Base-by-base conservation (phyloP, 2,113 vertebrate genomes). In the Sinocyclocheilus grahami region DNA sequence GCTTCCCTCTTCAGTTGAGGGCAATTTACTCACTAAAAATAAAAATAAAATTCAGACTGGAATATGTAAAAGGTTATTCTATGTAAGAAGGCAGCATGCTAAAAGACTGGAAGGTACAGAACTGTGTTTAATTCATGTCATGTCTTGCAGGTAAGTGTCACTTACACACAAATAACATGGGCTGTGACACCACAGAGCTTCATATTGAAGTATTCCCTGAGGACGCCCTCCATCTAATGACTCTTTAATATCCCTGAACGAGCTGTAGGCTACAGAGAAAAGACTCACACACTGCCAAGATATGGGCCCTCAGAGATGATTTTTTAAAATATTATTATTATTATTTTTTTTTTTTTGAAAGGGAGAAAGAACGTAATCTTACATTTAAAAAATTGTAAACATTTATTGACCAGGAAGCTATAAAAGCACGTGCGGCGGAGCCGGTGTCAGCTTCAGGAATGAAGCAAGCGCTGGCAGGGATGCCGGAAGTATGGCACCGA, bases 181-280 rank as follows among this genome's bases (percentile, higher is more conserved):
- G 90, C 91, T 90, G 90, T 80, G 89, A 89, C 90, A 87, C 87
- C 86, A 87, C 87, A 82, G 88, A 86, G 88, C 67, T 85, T 89
- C 87, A 89, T 91, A 91, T 91, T 86, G 88, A 89, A 88, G 87
- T 55, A 86, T 86, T 87, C 91, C 90, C 91, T 2, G 20, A 78
- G 86, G 90, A 84, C 58, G 5, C 53, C 78, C 51, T 46, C 77
- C 86, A 85, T 92, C 86, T 91, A 92, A 91, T 91, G 84, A 90
- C 86, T 91, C 91, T 91, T 91, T 92, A 91, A 92, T 92, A 89
- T 91, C 88, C 69, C 74, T 84, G 77, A 82, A 83, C 60, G 85
- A 86, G 89, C 85, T 86, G 84, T 85, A 85, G 85, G 86, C 82
- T 90, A 92, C 88, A 89, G 90, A 86, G 88, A 79, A 75, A 58